phyloP scores from a whole-genome alignment of 2,797 vertebrate species.

The Notolabrus celidotus region DNA sequence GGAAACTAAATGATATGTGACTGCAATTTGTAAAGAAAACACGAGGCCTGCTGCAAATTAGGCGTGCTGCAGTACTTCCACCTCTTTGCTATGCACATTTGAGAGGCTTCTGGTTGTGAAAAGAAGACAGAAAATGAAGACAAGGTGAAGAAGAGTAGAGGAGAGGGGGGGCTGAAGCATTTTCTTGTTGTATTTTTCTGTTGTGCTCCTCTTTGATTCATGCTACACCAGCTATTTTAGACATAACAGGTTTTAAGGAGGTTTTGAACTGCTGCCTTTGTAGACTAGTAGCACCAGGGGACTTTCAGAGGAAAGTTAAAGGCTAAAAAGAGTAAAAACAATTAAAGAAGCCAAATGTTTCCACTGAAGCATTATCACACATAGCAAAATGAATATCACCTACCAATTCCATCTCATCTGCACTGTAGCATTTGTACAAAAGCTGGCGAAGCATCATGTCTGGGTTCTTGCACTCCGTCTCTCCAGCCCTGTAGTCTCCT shows the following conservation, averaged over 20 bases:
- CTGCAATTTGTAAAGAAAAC: constrained; percentile 80
- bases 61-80: constrained; percentile 60
- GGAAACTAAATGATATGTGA: constrained; percentile 79
- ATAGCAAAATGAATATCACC: constrained; percentile 56
- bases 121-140: constrained; percentile 43
- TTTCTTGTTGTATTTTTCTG: constrained; percentile 5
- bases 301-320: constrained; percentile 17
- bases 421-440: constrained; percentile 55
- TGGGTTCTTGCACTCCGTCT: constrained; percentile 74
- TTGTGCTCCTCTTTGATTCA: neutral
- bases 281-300: neutral
- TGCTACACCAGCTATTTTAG: neutral
- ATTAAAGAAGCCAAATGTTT: constrained; percentile 12
- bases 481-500: constrained; percentile 41
- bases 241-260: constrained; percentile 1
- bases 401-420: constrained; percentile 46
- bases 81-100: constrained; percentile 53
- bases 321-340: constrained; percentile 21
- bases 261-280: constrained; percentile 24
- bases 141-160: constrained; percentile 4
- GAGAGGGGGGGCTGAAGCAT: neutral
- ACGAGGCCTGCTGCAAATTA: constrained; percentile 71
- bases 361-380: constrained; percentile 37
- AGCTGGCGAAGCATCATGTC: constrained; percentile 75
- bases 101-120: constrained; percentile 48